Base-by-base conservation (phyloP, 2,113 vertebrate species). In the Tenrec ecaudatus region DNA sequence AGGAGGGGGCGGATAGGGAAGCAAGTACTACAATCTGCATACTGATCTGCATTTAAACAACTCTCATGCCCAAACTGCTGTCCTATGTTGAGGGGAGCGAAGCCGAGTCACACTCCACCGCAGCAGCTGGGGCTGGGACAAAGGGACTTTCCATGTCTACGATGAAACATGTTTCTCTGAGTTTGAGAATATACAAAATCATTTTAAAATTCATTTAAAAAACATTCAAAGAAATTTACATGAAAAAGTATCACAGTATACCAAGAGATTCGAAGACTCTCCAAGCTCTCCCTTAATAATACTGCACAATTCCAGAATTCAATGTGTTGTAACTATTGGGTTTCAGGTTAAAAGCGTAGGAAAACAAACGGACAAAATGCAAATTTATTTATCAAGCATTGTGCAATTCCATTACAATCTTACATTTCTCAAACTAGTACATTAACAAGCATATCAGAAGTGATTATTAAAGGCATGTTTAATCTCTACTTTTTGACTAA, bases 161-260 rank as follows among this genome's bases (percentile, higher is more conserved):
- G 25, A 73, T 33, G 57, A 47, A 88, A 43, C 73, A 36, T 66
- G 75, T 31, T 71, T 96, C 86, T 57, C 83, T 82, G 89, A 84
- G 86, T 92, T 88, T 77, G 75, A 92, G 90, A 88, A 83, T 53
- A 96, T 23, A 60, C 29, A 91, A 77, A 92, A 94, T 90, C 90
- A 94, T 73, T 92, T 36, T 38, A 80, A 92, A 80, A 43, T 88
- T 90, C 53, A 33, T 92, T 92, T 87, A 90, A 38, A 90, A 66
- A 89, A 92, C 57, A 89, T 79, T 79, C 33, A 57, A 86, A 78
- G 79, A 92, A 66, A 20, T 64, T 64, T 73, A 86, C 60, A 92
- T 79, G 31, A 81, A 87, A 77, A 88, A 82, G 47, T 68, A 20
- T 62, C 73, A 27, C 47, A 82, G 83, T 94, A 88, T 75, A 78